Conservation (phyloP, 2,797 vertebrate species). For the Oophaga sylvatica region DNA sequence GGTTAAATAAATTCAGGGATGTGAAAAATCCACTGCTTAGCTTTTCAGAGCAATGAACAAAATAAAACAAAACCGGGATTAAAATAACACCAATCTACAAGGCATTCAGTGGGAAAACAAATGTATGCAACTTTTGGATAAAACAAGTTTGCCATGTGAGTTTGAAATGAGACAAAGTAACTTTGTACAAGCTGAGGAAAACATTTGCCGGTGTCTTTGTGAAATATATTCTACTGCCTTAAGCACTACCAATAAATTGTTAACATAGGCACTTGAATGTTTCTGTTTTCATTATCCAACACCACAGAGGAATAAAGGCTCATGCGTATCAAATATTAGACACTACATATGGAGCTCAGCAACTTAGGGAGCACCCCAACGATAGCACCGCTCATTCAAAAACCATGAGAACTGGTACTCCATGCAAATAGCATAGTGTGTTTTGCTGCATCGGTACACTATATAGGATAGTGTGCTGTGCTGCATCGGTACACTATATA, state of each 20-base stretch:
- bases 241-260: not conserved
- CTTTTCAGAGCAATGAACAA: conserved; percentile 55
- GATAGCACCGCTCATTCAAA: no score
- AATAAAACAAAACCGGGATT: conserved; percentile 57
- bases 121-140: conserved; percentile 43
- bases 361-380: no score
- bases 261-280: not conserved
- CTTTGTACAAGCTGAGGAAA: conserved; percentile 2
- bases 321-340: not conserved
- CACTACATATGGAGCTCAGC: no score
- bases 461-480: no score
- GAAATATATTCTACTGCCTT: not conserved
- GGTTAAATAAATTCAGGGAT: conserved; percentile 61
- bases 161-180: conserved; percentile 21
- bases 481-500: no score
- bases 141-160: conserved; percentile 13
- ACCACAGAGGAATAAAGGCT: not conserved
- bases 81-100: conserved; percentile 52
- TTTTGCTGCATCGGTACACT: no score
- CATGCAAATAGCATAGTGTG: no score
- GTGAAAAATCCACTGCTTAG: conserved; percentile 58
- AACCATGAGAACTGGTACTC: no score
- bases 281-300: not conserved
- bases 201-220: not conserved
- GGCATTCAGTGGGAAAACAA: conserved; percentile 46